phyloP scores from a whole-genome alignment of 2,888 invertebrate species.

The Agrenia bidenticulata region DNA sequence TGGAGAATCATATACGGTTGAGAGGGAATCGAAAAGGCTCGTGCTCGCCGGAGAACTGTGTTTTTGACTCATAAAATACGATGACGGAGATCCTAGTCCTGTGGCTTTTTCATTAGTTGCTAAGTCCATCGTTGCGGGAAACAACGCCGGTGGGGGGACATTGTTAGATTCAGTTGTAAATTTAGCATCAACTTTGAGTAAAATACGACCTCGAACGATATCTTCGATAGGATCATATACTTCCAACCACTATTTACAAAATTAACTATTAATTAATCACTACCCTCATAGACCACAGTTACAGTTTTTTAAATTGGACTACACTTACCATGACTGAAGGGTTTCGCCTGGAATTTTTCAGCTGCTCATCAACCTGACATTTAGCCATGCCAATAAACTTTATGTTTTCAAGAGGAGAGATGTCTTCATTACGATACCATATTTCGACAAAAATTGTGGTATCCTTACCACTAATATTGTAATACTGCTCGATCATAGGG shows the following conservation, averaged over 20 bases:
- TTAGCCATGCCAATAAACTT: slow-evolving; percentile 30
- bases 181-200: slow-evolving; percentile 31
- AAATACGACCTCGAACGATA: slow-evolving; percentile 17
- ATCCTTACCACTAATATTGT: slow-evolving; percentile 25
- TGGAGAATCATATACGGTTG: too few species aligned
- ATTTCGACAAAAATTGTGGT: slow-evolving; percentile 31
- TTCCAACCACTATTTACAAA: slow-evolving; percentile 27
- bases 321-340: slow-evolving; percentile 30
- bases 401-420: neutral
- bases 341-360: slow-evolving; percentile 25
- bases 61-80: too few species aligned
- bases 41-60: too few species aligned
- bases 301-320: too few species aligned
- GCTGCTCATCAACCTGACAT: slow-evolving; percentile 28
- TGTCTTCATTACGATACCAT: slow-evolving; percentile 21
- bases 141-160: too few species aligned
- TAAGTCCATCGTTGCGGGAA: too few species aligned
- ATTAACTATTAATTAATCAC: neutral
- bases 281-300: neutral
- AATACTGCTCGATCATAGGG: slow-evolving; percentile 30
- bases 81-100: too few species aligned
- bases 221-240: slow-evolving; percentile 32
- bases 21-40: too few species aligned
- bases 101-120: too few species aligned
- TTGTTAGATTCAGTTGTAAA: slow-evolving; percentile 21